phyloP scores from a whole-genome alignment of 1,140 invertebrate species.

The Drosophila mayri region DNA sequence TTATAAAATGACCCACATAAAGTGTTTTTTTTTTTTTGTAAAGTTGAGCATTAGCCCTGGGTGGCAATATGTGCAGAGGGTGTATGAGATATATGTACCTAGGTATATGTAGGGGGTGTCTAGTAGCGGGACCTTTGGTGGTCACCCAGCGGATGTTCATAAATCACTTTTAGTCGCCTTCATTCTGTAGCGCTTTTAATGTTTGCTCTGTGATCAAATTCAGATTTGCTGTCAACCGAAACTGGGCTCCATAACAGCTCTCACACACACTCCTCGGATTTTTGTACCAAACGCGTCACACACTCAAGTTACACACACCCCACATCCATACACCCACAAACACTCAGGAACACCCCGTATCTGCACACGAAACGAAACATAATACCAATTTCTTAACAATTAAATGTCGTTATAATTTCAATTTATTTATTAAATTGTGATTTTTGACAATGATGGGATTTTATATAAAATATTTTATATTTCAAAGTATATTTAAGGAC shows the following conservation, averaged over 20 bases:
- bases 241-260: slow-evolving; percentile 45
- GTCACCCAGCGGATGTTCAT: slow-evolving; percentile 61
- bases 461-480: neutral
- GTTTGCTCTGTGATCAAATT: slow-evolving; percentile 74
- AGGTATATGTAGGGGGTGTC: slow-evolving; percentile 17
- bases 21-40: slow-evolving; percentile 7
- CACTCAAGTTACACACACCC: slow-evolving; percentile 43
- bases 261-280: neutral
- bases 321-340: neutral
- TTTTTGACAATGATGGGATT: neutral
- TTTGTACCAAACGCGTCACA: slow-evolving; percentile 11
- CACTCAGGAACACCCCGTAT: slow-evolving; percentile 16
- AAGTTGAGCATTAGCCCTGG: slow-evolving; percentile 21
- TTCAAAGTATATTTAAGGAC: too few species aligned
- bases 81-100: neutral
- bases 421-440: neutral
- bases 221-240: slow-evolving; percentile 77
- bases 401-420: neutral
- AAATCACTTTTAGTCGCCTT: slow-evolving; percentile 65
- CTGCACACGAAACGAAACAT: slow-evolving; percentile 11
- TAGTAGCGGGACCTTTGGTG: slow-evolving; percentile 24
- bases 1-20: slow-evolving; percentile 13
- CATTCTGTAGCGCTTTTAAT: slow-evolving; percentile 61
- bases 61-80: neutral
- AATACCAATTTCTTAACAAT: neutral